These are phyloP conservation scores for Diachrysia chrysitis DNA, from an alignment of 2,888 invertebrate genomes.

Conservation along the genomic window DNA sequence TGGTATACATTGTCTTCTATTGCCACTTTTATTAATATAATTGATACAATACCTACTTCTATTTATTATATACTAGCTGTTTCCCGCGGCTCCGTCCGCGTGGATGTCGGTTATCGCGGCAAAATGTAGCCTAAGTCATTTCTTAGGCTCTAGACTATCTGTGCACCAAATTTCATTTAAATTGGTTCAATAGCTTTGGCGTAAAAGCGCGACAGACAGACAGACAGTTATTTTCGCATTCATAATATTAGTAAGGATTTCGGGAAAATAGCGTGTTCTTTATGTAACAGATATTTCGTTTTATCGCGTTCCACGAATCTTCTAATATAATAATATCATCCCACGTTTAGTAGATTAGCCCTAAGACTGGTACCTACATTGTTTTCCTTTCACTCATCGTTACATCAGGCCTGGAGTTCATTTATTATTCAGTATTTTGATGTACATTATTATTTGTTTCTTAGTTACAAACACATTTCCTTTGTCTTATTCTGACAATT, in stretches of 20 bases:
- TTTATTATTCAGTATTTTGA: constrained; percentile 4
- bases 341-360: not conserved
- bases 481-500: not conserved
- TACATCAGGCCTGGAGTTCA: not conserved
- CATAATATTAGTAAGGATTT: no score
- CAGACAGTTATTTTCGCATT: no score
- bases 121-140: no score
- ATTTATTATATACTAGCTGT: no score
- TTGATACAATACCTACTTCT: not conserved
- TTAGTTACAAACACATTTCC: not conserved
- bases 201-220: no score
- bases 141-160: no score
- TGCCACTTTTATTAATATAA: not conserved
- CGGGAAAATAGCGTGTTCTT: not conserved
- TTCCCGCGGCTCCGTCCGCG: no score
- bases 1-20: not conserved
- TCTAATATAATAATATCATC: not conserved
- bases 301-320: not conserved
- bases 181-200: no score
- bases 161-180: no score
- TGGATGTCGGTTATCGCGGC: no score
- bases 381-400: not conserved
- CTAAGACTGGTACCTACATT: not conserved
- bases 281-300: not conserved
- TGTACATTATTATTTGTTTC: not conserved